These are phyloP conservation scores for Spilosoma lubricipeda DNA, from an alignment of 2,888 invertebrate genomes.

Conservation along the genomic window DNA sequence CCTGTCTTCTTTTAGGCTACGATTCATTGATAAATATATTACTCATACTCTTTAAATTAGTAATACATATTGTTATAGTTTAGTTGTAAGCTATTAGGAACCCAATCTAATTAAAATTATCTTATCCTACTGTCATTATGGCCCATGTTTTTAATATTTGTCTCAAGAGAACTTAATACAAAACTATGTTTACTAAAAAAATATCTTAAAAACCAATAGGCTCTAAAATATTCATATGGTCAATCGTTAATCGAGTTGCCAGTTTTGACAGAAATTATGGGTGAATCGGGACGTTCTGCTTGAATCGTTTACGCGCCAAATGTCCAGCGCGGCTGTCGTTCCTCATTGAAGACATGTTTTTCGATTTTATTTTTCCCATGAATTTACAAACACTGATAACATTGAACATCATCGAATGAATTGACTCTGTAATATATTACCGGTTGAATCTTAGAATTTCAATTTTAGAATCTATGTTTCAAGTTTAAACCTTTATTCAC, in stretches of 20 bases:
- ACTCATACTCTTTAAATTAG: too few relatives aligned
- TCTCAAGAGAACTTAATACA: too few relatives aligned
- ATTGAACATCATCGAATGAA: conserved; percentile 18
- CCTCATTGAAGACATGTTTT: conserved; percentile 40
- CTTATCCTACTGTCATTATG: background rate
- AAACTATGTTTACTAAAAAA: too few relatives aligned
- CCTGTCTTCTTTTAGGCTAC: background rate
- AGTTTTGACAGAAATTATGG: conserved; percentile 3
- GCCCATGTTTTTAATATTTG: background rate
- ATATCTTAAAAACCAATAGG: too few relatives aligned
- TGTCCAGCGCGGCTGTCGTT: conserved; percentile 31
- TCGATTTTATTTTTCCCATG: conserved; percentile 30
- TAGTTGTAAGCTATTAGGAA: background rate
- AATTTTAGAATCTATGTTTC: background rate
- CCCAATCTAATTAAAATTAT: background rate
- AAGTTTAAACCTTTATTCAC: too few relatives aligned
- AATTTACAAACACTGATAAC: conserved; percentile 25
- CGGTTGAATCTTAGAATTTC: background rate
- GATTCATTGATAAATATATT: too few relatives aligned
- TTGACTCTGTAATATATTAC: background rate
- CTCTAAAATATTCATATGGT: too few relatives aligned
- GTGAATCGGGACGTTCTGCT: conserved; percentile 34
- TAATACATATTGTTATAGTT: too few relatives aligned
- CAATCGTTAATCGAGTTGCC: conserved; percentile 32
- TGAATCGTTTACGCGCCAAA: conserved; percentile 46